Evolutionary conservation across 2,888 invertebrate genomes (phyloP).

Genomic region (Falcaria lacertinaria): DNA sequence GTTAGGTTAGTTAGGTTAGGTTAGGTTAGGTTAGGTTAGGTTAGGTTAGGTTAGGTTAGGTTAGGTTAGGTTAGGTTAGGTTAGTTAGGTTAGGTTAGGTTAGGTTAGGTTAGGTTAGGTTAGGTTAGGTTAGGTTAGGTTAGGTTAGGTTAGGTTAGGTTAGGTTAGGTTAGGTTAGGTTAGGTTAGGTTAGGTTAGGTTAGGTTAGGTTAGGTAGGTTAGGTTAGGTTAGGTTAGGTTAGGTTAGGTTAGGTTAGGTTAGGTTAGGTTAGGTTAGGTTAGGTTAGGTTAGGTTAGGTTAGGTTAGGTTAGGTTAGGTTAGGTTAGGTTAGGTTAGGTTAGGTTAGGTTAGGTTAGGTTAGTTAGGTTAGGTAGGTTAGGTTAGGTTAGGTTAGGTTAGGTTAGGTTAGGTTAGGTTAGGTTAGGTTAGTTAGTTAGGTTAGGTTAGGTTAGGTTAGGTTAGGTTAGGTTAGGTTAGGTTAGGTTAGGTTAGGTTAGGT

Average conservation of each 20-base stretch:
- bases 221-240: neutral
- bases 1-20: constrained; percentile 13
- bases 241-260: constrained; percentile 24
- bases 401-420: constrained; percentile 15
- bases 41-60: constrained; percentile 23
- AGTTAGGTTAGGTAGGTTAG: too few species aligned
- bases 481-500: constrained; percentile 11
- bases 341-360: constrained; percentile 12
- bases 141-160: constrained; percentile 26
- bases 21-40: constrained; percentile 8
- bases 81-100: constrained; percentile 23
- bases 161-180: constrained; percentile 25
- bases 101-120: constrained; percentile 24
- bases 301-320: constrained; percentile 22
- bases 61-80: constrained; percentile 20
- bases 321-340: constrained; percentile 18
- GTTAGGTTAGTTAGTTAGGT: constrained; percentile 8
- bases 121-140: constrained; percentile 26
- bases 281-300: constrained; percentile 23
- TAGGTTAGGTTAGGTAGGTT: too few species aligned
- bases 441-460: constrained; percentile 8
- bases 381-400: constrained; percentile 13
- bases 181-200: constrained; percentile 24
- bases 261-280: too few species aligned
- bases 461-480: constrained; percentile 9